A percentile compares a stretch with the other conserved stretches of the same genome.
Conservation (phyloP, 2,888 invertebrate genomes). For the Tridacna gigas region DNA sequence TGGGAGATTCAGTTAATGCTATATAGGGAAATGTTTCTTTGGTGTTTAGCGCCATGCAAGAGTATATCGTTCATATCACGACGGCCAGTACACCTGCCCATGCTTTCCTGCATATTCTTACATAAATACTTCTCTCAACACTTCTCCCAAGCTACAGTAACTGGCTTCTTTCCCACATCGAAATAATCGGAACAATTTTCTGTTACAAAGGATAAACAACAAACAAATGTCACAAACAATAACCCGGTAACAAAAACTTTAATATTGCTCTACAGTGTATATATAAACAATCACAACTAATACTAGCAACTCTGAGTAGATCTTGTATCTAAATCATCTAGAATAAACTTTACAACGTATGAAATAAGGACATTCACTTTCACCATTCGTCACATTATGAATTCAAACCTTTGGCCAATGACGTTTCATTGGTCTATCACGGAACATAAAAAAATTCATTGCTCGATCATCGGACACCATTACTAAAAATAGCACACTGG, state of each 20-base stretch:
- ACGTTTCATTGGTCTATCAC: not conserved
- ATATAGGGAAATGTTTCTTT: no score
- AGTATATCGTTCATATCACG: no score
- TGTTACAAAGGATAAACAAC: no score
- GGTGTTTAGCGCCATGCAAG: no score
- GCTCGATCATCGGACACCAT: not conserved
- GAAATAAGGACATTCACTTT: not conserved
- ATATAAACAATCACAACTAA: not conserved
- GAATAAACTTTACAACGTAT: not conserved
- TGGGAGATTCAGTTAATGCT: no score
- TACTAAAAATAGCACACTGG: no score
- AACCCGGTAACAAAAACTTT: constrained; percentile 18
- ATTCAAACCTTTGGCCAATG: not conserved
- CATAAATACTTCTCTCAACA: no score
- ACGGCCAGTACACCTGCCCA: no score
- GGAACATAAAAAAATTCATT: not conserved
- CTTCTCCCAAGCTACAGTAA: no score
- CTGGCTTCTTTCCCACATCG: no score
- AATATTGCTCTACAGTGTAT: not conserved
- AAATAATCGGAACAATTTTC: no score
- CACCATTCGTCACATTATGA: not conserved
- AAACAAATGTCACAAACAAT: not conserved
- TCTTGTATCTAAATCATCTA: not conserved
- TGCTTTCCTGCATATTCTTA: no score
- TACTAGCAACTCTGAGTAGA: not conserved